Evolutionary conservation across 2,888 invertebrate genomes (phyloP).

Genomic region (Nephrotoma flavescens): DNA sequence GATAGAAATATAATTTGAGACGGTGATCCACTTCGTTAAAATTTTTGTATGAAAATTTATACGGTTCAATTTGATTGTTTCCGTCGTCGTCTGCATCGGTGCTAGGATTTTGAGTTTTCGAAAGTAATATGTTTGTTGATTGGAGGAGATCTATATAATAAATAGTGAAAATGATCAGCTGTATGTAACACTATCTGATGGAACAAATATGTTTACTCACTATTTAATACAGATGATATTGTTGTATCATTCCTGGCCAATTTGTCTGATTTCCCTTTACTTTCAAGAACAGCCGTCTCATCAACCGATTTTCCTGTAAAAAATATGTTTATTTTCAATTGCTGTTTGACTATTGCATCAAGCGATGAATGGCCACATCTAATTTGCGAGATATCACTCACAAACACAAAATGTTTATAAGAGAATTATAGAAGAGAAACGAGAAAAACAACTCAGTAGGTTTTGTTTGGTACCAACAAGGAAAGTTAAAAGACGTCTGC

Average conservation of each 20-base stretch:
- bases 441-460: too few species aligned
- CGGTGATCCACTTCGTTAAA: constrained; percentile 41
- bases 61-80: constrained; percentile 16
- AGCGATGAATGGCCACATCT: too few species aligned
- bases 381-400: too few species aligned
- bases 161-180: background rate
- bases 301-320: background rate
- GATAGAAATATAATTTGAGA: constrained; percentile 40
- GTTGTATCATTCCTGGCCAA: constrained; percentile 17
- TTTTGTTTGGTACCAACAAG: too few species aligned
- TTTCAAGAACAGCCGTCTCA: background rate
- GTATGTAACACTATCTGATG: too few species aligned
- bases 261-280: constrained; percentile 12
- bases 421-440: too few species aligned
- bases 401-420: too few species aligned
- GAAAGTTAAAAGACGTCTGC: too few species aligned
- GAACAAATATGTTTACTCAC: constrained; percentile 19
- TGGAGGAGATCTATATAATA: constrained; percentile 32
- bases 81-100: constrained; percentile 14
- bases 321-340: background rate
- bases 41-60: constrained; percentile 38
- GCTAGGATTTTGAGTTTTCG: constrained; percentile 25
- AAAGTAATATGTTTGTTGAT: constrained; percentile 33
- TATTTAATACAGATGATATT: constrained; percentile 32
- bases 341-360: too few species aligned